These are phyloP conservation scores for Pissodes strobi DNA, from an alignment of 1,140 invertebrate species.

Conservation along the genomic window DNA sequence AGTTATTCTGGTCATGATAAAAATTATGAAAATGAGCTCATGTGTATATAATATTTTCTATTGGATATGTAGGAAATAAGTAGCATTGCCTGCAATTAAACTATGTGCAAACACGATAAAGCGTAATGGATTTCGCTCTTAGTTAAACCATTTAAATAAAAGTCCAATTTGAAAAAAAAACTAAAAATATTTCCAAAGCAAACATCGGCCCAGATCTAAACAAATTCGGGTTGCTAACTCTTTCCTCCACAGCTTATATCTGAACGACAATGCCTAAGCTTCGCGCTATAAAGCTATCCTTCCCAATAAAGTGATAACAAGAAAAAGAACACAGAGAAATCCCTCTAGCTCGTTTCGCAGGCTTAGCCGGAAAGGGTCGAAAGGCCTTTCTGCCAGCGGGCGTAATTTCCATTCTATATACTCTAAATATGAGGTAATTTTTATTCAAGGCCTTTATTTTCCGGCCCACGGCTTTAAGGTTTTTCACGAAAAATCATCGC, in stretches of 20 bases:
- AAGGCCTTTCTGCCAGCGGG: not conserved
- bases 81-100: too few relatives aligned
- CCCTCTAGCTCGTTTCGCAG: not conserved
- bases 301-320: slow-evolving; percentile 11
- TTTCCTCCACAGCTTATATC: not conserved
- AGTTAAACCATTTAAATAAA: too few relatives aligned
- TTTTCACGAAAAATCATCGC: too few relatives aligned
- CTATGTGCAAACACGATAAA: too few relatives aligned
- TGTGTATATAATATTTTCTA: too few relatives aligned
- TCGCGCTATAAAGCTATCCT: not conserved
- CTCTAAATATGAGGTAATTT: slow-evolving; percentile 11
- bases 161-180: too few relatives aligned
- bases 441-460: slow-evolving; percentile 1
- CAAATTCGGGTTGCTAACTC: not conserved
- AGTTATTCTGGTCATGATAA: not conserved
- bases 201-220: too few relatives aligned
- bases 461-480: not conserved
- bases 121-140: too few relatives aligned
- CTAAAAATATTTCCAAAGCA: too few relatives aligned
- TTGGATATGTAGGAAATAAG: too few relatives aligned
- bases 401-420: slow-evolving; percentile 8
- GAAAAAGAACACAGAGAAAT: not conserved
- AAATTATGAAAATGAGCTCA: too few relatives aligned
- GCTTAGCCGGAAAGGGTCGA: not conserved
- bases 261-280: not conserved